Conservation (phyloP, 2,113 vertebrate genomes). For the Pagrus major region DNA sequence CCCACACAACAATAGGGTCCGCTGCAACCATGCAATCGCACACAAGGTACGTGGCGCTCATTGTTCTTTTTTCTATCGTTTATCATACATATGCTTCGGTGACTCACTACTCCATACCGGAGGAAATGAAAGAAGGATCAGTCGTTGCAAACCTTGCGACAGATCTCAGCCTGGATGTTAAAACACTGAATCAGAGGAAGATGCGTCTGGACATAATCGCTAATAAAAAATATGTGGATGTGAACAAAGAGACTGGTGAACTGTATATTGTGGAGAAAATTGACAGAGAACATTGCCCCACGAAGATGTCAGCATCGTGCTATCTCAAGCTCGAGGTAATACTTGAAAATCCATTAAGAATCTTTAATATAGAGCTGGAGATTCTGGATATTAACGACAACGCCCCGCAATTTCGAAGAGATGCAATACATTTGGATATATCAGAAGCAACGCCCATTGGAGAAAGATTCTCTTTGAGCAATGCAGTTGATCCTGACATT, state of each 20-base stretch:
- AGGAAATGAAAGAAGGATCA: slow-evolving; percentile 83
- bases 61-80: neutral
- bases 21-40: neutral
- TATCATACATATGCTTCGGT: slow-evolving; percentile 15
- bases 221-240: no score
- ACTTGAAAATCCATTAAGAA: slow-evolving; percentile 78
- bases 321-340: slow-evolving; percentile 82
- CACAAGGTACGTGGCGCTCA: slow-evolving; percentile 47
- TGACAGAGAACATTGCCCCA: slow-evolving; percentile 77
- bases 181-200: no score
- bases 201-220: no score
- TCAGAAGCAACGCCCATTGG: slow-evolving; percentile 21
- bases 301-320: slow-evolving; percentile 61
- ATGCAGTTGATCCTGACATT: slow-evolving; percentile 74
- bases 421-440: slow-evolving; percentile 46
- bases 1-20: no score
- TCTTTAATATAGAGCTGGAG: slow-evolving; percentile 83
- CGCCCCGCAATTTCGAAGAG: neutral
- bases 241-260: slow-evolving; percentile 87
- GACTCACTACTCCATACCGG: slow-evolving; percentile 79
- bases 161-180: slow-evolving; percentile 84
- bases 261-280: slow-evolving; percentile 82
- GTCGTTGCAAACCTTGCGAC: slow-evolving; percentile 82
- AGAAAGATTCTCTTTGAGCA: slow-evolving; percentile 74
- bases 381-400: slow-evolving; percentile 74